These are phyloP conservation scores for Pyrochroa serraticornis DNA, from an alignment of 2,888 invertebrate species.

Conservation along the genomic window DNA sequence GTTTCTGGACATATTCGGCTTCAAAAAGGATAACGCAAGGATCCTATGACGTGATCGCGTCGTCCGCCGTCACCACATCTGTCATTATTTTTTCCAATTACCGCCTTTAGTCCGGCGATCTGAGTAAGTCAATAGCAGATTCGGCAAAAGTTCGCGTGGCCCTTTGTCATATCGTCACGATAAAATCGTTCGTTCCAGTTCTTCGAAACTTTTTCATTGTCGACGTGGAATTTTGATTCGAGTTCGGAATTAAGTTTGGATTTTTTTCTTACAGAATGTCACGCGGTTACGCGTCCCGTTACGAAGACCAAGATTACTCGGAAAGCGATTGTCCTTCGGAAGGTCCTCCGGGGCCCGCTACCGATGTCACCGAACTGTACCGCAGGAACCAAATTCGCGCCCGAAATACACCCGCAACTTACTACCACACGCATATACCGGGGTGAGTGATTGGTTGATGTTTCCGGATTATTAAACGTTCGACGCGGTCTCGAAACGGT, in stretches of 20 bases:
- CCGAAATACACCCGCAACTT: slow-evolving; percentile 9
- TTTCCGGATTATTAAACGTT: too few relatives aligned
- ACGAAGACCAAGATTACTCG: slow-evolving; percentile 14
- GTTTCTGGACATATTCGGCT: too few relatives aligned
- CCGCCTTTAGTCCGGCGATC: too few relatives aligned
- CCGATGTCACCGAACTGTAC: slow-evolving; percentile 24
- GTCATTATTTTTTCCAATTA: too few relatives aligned
- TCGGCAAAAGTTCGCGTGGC: too few relatives aligned
- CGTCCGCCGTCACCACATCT: too few relatives aligned
- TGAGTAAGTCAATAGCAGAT: too few relatives aligned
- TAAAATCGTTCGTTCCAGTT: too few relatives aligned
- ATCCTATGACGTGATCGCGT: too few relatives aligned
- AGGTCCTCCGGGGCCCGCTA: slow-evolving; percentile 1
- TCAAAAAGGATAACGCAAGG: too few relatives aligned
- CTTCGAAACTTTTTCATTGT: slow-evolving; percentile 3
- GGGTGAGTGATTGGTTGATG: slow-evolving; percentile 11
- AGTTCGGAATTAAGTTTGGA: neutral
- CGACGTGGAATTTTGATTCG: slow-evolving; percentile 20
- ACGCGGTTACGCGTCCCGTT: slow-evolving; percentile 12
- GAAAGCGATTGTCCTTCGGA: slow-evolving; percentile 22
- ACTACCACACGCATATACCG: slow-evolving; percentile 18
- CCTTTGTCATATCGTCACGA: too few relatives aligned
- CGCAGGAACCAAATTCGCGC: slow-evolving; percentile 1
- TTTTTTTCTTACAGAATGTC: slow-evolving; percentile 12
- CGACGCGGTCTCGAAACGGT: too few relatives aligned